Evolutionary conservation across 2,113 vertebrate genomes (phyloP), one percentile per base, ranked within the genome.

Genomic region (Microcebus lehilahytsara): DNA sequence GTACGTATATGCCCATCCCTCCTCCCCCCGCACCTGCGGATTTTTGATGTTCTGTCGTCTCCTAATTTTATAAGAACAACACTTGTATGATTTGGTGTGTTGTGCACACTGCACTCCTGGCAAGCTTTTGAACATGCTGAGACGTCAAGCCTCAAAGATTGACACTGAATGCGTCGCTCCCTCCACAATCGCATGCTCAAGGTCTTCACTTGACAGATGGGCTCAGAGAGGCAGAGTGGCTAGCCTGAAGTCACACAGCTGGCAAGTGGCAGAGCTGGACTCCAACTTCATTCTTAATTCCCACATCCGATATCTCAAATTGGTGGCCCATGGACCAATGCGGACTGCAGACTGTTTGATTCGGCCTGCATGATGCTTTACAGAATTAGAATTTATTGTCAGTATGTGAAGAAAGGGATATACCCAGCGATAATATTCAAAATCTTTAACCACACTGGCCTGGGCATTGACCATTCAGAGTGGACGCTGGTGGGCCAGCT

Each of bases 401-500:
- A 86, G 74, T 23, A 25, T 78, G 75, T 92, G 30, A 37, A 91
- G 46, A 80, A 93, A 91, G 12, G 16, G 16, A 6, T 53, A 17
- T 16, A 72, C 89, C 53, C 67, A 77, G 60, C 46, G 85, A 94
- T 22, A 62, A 34, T 74, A 30, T 62, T 85, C 90, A 86, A 64
- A 92, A 34, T 85, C 91, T 69, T 34, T 37, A 71, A 62, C 34
- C 51, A 67, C 56, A 11, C n/a, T 23, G 75, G 74, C 20, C 34
- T 12, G 46, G 78, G 67, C 64, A 53, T 11, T 5, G 2, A 19
- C 49, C 19, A 4, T 22, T 40, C 51, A 25, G 87, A 71, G 67
- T 4, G 11, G 42, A 22, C 0, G 0, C 49, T 40, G 37, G 20
- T 5, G 1, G 30, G 5, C 12, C 11, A 23, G 34, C 17, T 0